Percentiles rank a stretch among this genome's conserved stretches.
These are phyloP conservation scores for Platycnemis pennipes DNA, from an alignment of 2,888 invertebrate species.

Conservation along the genomic window DNA sequence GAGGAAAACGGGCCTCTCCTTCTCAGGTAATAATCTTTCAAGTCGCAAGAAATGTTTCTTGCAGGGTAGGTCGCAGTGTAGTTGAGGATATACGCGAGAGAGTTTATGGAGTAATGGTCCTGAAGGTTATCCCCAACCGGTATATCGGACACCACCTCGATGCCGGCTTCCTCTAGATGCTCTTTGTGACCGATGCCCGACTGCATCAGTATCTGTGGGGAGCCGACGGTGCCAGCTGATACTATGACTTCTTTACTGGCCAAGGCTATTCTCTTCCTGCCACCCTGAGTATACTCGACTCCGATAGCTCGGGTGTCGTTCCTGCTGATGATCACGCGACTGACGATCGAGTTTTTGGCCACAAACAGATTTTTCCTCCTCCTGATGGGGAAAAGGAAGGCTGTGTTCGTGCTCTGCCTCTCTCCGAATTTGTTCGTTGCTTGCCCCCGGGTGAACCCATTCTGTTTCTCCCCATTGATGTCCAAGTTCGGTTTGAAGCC, in stretches of 20 bases:
- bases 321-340: slow-evolving; percentile 1
- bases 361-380: slow-evolving; percentile 70
- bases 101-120: slow-evolving; percentile 42
- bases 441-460: slow-evolving; percentile 72
- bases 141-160: slow-evolving; percentile 56
- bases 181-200: slow-evolving; percentile 69
- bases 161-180: slow-evolving; percentile 53
- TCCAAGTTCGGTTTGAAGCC: slow-evolving; percentile 72
- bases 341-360: slow-evolving; percentile 50
- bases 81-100: slow-evolving; percentile 24
- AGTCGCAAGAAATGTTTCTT: slow-evolving; percentile 37
- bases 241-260: slow-evolving; percentile 69
- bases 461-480: slow-evolving; percentile 70
- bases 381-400: slow-evolving; percentile 72
- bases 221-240: slow-evolving; percentile 62
- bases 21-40: slow-evolving; percentile 62
- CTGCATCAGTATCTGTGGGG: slow-evolving; percentile 69
- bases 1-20: slow-evolving; percentile 43
- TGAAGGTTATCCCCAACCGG: slow-evolving; percentile 68
- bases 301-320: slow-evolving; percentile 46
- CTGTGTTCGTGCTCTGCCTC: slow-evolving; percentile 72
- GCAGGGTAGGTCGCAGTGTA: slow-evolving; percentile 39
- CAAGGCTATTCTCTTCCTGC: neutral
- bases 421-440: slow-evolving; percentile 71
- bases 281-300: slow-evolving; percentile 37